phyloP scores from a whole-genome alignment of 2,113 vertebrate species.

The Scomber japonicus region DNA sequence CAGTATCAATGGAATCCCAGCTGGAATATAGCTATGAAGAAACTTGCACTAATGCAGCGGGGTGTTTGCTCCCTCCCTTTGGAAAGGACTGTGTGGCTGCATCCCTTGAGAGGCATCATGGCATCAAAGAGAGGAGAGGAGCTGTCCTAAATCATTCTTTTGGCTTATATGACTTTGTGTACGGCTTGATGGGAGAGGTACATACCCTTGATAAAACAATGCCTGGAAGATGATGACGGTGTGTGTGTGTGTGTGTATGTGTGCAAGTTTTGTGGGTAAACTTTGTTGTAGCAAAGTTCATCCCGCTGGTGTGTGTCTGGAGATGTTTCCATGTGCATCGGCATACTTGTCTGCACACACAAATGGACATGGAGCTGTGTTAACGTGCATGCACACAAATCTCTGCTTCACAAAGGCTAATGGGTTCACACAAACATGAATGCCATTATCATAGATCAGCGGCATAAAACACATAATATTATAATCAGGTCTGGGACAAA shows the following conservation, averaged over 20 bases:
- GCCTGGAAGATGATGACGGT: not conserved
- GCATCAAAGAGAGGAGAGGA: slow-evolving; percentile 54
- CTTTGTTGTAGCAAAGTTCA: slow-evolving; percentile 25
- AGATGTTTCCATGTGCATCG: not conserved
- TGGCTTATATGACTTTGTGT: slow-evolving; percentile 50
- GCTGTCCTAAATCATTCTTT: slow-evolving; percentile 50
- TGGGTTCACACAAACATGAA: slow-evolving; percentile 60
- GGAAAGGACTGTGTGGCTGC: slow-evolving; percentile 23
- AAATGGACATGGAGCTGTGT: not conserved
- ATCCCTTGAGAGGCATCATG: slow-evolving; percentile 53
- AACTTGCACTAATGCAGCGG: slow-evolving; percentile 27
- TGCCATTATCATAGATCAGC: slow-evolving; percentile 60
- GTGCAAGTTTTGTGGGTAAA: slow-evolving; percentile 18
- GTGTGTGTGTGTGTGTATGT: slow-evolving; percentile 5
- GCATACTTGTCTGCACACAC: not conserved
- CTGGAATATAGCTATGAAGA: slow-evolving; percentile 47
- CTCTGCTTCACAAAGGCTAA: slow-evolving; percentile 52
- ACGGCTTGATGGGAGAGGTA: slow-evolving; percentile 32
- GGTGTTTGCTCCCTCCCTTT: slow-evolving; percentile 47
- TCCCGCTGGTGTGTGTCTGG: not conserved
- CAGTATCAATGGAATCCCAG: slow-evolving; percentile 42
- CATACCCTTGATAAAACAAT: slow-evolving; percentile 44
- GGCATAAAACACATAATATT: slow-evolving; percentile 46
- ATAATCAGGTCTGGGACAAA: slow-evolving; percentile 53
- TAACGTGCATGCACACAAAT: not conserved